Evolutionary conservation across 2,113 vertebrate species (phyloP).

Genomic region (Pterocles burchelli): DNA sequence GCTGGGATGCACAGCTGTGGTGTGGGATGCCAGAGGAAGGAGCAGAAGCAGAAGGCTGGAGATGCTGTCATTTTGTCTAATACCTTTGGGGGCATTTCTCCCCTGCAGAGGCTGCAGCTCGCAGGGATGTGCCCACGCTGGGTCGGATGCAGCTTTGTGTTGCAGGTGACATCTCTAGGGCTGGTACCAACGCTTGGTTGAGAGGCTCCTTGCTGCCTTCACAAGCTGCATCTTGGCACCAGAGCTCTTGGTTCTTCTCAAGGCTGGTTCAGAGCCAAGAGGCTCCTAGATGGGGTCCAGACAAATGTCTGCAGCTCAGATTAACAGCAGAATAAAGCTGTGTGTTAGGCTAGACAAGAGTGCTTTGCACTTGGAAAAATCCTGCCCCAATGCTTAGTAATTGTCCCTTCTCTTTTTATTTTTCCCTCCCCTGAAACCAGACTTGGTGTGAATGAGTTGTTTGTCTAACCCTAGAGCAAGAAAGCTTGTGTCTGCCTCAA

Average conservation of each 20-base stretch:
- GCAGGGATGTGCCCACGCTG: accelerated
- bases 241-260: background rate
- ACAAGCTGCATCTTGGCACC: background rate
- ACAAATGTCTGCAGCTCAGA: background rate
- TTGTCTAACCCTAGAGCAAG: background rate
- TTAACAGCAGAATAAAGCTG: background rate
- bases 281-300: background rate
- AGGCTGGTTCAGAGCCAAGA: background rate
- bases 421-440: background rate
- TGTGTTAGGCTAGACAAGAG: background rate
- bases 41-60: background rate
- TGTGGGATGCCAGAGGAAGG: background rate
- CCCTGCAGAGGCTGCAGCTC: background rate
- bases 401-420: accelerated
- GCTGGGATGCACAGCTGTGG: background rate
- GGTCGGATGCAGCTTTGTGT: background rate
- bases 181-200: background rate
- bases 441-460: background rate
- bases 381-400: background rate
- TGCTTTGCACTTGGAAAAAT: background rate
- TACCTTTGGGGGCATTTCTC: background rate
- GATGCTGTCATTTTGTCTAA: background rate
- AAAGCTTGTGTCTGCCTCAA: background rate
- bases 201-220: background rate
- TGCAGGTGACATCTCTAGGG: background rate